phyloP scores from a whole-genome alignment of 2,888 invertebrate species.

The Thyatira batis region DNA sequence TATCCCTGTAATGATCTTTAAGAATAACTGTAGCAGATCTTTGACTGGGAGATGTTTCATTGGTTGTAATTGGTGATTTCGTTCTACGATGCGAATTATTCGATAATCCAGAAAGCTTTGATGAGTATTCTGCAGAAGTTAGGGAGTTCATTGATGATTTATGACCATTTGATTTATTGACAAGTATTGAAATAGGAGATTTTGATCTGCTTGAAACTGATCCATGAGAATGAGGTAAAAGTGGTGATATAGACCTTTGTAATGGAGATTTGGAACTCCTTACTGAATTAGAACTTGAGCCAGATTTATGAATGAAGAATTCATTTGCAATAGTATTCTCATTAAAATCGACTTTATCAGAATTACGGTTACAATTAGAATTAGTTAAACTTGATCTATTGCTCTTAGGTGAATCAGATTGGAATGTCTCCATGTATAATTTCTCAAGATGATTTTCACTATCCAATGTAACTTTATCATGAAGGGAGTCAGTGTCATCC shows the following conservation, averaged over 20 bases:
- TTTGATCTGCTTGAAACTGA: conserved; percentile 34
- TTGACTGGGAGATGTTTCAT: conserved; percentile 46
- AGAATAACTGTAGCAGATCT: conserved; percentile 51
- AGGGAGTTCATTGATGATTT: conserved; percentile 30
- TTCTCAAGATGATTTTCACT: conserved; percentile 67
- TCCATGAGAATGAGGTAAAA: conserved; percentile 23
- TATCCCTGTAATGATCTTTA: conserved; percentile 51
- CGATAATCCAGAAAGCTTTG: conserved; percentile 20
- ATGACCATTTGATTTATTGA: conserved; percentile 32
- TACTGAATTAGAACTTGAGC: conserved; percentile 30
- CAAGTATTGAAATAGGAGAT: conserved; percentile 50
- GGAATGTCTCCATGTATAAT: conserved; percentile 67
- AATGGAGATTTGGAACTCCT: conserved; percentile 46
- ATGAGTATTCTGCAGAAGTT: conserved; percentile 18
- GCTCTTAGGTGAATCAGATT: conserved; percentile 49
- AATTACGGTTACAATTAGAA: conserved; percentile 23
- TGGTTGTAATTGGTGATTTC: conserved; percentile 56
- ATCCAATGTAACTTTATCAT: conserved; percentile 34
- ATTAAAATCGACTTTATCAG: conserved; percentile 24
- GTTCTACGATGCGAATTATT: conserved; percentile 34
- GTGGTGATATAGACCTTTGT: conserved; percentile 29
- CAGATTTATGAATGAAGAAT: conserved; percentile 59
- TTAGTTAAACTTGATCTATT: conserved; percentile 42
- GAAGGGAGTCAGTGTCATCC: conserved; percentile 2
- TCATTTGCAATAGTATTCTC: conserved; percentile 34